Base-by-base conservation (phyloP, 92 coral and sea anemone species). In the Micromussa lordhowensis region DNA sequence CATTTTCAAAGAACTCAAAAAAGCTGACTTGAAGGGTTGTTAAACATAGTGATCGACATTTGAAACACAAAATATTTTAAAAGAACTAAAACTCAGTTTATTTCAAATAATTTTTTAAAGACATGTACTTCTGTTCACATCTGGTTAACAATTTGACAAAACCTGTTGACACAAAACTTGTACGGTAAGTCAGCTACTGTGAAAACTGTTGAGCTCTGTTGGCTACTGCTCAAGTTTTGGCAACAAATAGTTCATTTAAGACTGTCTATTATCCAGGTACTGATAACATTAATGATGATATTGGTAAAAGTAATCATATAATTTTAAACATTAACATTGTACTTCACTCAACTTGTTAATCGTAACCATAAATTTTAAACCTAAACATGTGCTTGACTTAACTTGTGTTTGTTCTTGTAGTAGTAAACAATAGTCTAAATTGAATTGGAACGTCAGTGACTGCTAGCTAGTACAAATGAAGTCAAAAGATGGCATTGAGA, bases 21-120 rank as follows among this genome's bases (percentile, higher is more conserved):
- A 71, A 71, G 15, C 77, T 71, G 1, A 71, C 77, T 71, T 71
- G 77, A 71, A 32, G 77, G 77, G 77, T 71, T 71, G 77, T 71
- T 32, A 71, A 28, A 28, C 44, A 6, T 15, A 71, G 14, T 71
- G 15, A 71, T 71, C 15, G 77, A 71, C 5, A 29, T 71, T 71
- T 32, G 9, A 71, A 71, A 32, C 44, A 70, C 32, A 70, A 70
- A 70, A 13, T 26, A n/a, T 70, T 26, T 31, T 13, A 15, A 3
- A 70, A 70, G 75, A 70, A 15, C 75, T 70, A 70, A 70, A 19
- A 70, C 75, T 70, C 75, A 71, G 31, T 34, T 71, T 28, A 34
- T 28, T 71, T 26, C n/a, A n/a, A n/a, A 9, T 5, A 53, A 53
- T 53, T 53, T 53, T 53, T 53, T 9, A 49, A 53, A 53, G 57